Evolutionary conservation across 1,140 invertebrate genomes (phyloP).

Genomic region (Panonychus citri): DNA sequence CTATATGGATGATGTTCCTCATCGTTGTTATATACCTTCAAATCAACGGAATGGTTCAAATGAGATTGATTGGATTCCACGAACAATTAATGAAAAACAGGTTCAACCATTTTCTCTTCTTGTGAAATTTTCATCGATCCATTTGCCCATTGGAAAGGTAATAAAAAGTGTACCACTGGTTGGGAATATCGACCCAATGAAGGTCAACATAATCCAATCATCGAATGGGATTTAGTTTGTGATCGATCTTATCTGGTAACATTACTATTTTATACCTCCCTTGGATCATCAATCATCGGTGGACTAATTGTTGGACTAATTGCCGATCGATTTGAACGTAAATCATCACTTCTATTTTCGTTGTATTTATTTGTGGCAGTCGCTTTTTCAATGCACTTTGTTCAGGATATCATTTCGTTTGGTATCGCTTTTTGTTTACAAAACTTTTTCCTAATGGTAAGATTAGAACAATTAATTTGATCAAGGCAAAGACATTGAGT

Average conservation of each 20-base stretch:
- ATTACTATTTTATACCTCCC: constrained; percentile 27
- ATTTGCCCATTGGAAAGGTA: constrained; percentile 14
- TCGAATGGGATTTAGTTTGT: constrained; percentile 30
- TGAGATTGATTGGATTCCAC: constrained; percentile 10
- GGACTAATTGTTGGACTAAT: constrained; percentile 29
- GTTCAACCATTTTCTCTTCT: constrained; percentile 8
- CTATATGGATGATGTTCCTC: constrained; percentile 26
- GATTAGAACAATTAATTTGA: constrained; percentile 1
- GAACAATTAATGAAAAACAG: constrained; percentile 1
- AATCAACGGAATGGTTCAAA: background rate
- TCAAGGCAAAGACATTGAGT: background rate
- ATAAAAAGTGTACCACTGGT: constrained; percentile 17
- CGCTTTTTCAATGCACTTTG: constrained; percentile 26
- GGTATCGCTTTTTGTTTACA: constrained; percentile 28
- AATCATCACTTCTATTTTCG: constrained; percentile 23
- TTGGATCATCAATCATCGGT: constrained; percentile 28
- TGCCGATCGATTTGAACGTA: constrained; percentile 29
- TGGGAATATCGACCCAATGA: constrained; percentile 18
- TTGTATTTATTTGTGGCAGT: constrained; percentile 14
- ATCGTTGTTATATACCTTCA: constrained; percentile 24
- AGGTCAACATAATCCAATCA: constrained; percentile 19
- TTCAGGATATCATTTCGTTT: constrained; percentile 24
- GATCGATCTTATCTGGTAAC: constrained; percentile 23
- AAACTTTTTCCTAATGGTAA: constrained; percentile 28
- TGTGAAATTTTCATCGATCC: constrained; percentile 19